Evolutionary conservation across 2,797 vertebrate species (phyloP).

Genomic region (Sternarchorhynchus goeldii): DNA sequence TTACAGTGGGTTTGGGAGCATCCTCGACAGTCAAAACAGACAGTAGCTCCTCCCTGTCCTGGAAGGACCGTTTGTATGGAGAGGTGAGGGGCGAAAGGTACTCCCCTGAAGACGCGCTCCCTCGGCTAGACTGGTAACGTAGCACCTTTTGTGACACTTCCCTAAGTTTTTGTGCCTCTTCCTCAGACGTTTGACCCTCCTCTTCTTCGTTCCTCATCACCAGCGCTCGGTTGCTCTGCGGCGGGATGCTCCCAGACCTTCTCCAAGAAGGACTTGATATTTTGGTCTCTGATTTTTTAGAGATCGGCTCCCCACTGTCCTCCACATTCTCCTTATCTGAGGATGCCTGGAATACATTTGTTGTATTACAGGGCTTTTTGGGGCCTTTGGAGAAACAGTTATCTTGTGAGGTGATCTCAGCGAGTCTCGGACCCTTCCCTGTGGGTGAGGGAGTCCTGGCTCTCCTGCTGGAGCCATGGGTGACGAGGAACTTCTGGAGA

Average conservation of each 20-base stretch:
- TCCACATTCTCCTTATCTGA: constrained; percentile 29
- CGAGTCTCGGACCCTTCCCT: constrained; percentile 50
- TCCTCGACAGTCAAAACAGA: constrained; percentile 63
- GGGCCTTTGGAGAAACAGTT: constrained; percentile 36
- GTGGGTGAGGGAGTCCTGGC: constrained; percentile 56
- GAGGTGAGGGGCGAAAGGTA: constrained; percentile 28
- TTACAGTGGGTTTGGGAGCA: constrained; percentile 54
- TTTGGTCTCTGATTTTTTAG: constrained; percentile 35
- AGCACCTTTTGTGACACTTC: constrained; percentile 76
- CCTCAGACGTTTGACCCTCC: constrained; percentile 62
- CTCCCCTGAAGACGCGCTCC: constrained; percentile 71
- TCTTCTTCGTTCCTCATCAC: constrained; percentile 60
- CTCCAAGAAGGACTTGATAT: constrained; percentile 10
- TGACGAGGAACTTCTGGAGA: constrained; percentile 68
- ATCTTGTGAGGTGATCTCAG: constrained; percentile 62
- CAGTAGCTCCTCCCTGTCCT: constrained; percentile 58
- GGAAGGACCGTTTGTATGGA: constrained; percentile 56
- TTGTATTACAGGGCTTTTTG: constrained; percentile 41
- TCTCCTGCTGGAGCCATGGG: constrained; percentile 59
- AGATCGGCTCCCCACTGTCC: background rate
- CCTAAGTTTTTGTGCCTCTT: constrained; percentile 75
- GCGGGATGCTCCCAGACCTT: background rate
- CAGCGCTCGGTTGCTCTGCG: background rate
- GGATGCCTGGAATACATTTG: constrained; percentile 1
- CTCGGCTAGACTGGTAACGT: constrained; percentile 68